A percentile compares a stretch with the other conserved stretches of the same genome.
Conservation (phyloP, 2,113 vertebrate species). For the Pandion haliaetus region DNA sequence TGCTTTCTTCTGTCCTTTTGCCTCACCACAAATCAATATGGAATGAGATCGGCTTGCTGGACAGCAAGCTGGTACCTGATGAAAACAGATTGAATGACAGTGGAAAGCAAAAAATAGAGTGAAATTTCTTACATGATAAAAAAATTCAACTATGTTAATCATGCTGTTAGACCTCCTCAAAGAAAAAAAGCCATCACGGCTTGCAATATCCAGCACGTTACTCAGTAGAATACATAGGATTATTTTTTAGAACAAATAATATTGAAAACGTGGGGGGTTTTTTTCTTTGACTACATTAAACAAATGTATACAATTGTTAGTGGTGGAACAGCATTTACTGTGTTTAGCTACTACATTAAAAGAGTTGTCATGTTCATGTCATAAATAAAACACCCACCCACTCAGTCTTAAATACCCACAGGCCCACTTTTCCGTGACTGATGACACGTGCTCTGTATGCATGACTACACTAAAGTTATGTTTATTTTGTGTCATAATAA, state of each 20-base stretch:
- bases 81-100: neutral
- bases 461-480: neutral
- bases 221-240: neutral
- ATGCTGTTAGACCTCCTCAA: neutral
- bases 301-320: neutral
- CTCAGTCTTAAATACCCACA: constrained; percentile 37
- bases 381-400: constrained; percentile 40
- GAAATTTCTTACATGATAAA: neutral
- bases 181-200: neutral
- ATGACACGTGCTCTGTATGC: neutral
- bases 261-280: neutral
- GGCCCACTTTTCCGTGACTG: neutral
- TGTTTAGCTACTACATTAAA: neutral
- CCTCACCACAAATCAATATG: neutral
- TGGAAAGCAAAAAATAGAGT: neutral
- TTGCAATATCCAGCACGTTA: neutral
- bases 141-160: neutral
- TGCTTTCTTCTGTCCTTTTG: neutral
- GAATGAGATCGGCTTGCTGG: neutral
- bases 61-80: neutral
- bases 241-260: neutral
- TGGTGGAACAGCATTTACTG: neutral
- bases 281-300: neutral
- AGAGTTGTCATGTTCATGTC: constrained; percentile 6
- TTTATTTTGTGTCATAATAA: neutral